phyloP scores from a whole-genome alignment of 2,888 invertebrate genomes.

The Drosophila kuntzei region DNA sequence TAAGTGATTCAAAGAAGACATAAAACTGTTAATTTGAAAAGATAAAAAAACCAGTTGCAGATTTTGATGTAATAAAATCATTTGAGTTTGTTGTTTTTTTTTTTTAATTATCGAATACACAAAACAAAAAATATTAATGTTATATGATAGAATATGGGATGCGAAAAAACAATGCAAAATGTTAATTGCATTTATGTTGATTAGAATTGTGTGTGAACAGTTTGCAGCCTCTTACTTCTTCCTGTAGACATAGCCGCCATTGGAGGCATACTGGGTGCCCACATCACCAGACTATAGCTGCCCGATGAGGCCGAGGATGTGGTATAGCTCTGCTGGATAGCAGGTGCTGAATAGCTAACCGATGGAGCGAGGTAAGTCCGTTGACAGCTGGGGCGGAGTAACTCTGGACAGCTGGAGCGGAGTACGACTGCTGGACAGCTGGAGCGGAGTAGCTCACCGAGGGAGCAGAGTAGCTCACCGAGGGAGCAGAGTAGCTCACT shows the following conservation, averaged over 20 bases:
- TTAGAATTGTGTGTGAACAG: conserved; percentile 51
- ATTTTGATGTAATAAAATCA: conserved; percentile 7
- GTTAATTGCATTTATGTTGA: conserved; percentile 31
- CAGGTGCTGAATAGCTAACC: conserved; percentile 56
- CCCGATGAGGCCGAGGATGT: conserved; percentile 55
- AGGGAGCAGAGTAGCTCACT: too few relatives aligned
- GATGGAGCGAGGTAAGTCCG: conserved; percentile 43
- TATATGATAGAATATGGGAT: conserved; percentile 25
- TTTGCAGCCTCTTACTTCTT: conserved; percentile 75
- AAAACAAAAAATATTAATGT: conserved; percentile 40
- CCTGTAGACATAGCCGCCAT: conserved; percentile 84
- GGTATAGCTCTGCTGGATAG: conserved; percentile 51
- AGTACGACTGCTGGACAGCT: conserved; percentile 46
- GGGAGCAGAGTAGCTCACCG: conserved; percentile 45
- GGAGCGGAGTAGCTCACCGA: conserved; percentile 46
- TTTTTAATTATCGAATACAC: conserved; percentile 44
- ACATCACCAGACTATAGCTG: conserved; percentile 62
- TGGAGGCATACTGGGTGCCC: conserved; percentile 83
- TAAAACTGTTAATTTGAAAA: conserved; percentile 10
- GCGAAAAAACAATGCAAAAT: conserved; percentile 25
- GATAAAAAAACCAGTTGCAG: conserved; percentile 7
- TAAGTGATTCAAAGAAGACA: conserved; percentile 4
- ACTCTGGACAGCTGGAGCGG: conserved; percentile 43
- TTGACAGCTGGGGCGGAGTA: conserved; percentile 40
- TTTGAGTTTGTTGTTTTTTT: conserved; percentile 10